A percentile compares a stretch with the other conserved stretches of the same genome.
Conservation (phyloP, 2,888 invertebrate species). For the Heteromyza rotundicornis region DNA sequence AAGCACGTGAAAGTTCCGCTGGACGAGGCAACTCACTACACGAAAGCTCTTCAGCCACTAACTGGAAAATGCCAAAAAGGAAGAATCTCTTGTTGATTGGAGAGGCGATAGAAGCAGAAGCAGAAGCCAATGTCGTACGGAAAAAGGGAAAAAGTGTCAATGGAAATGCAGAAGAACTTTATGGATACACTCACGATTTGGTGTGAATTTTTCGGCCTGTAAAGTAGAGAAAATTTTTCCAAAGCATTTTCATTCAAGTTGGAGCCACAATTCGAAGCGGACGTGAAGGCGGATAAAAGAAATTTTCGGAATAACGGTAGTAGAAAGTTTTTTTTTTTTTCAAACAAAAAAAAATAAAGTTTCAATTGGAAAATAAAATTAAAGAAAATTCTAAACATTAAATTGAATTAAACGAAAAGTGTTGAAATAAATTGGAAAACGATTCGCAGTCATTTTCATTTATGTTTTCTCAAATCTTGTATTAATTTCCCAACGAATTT, state of each 20-base stretch:
- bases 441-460: too few species aligned
- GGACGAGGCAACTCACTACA: conserved; percentile 12
- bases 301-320: neutral
- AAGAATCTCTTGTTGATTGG: conserved; percentile 1
- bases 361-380: too few species aligned
- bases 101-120: neutral
- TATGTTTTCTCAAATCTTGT: too few species aligned
- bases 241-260: conserved; percentile 50
- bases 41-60: conserved; percentile 8
- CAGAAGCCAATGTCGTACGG: too few species aligned
- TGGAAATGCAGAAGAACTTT: conserved; percentile 43
- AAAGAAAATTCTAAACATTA: too few species aligned
- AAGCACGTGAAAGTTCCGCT: conserved; percentile 6
- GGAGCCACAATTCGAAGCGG: conserved; percentile 49
- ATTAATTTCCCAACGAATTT: too few species aligned
- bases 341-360: too few species aligned
- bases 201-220: neutral
- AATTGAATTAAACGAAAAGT: too few species aligned
- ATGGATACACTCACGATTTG: conserved; percentile 34
- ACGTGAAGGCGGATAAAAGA: conserved; percentile 28
- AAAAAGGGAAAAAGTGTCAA: conserved; percentile 47
- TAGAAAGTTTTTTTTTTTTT: neutral
- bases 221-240: conserved; percentile 29
- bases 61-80: conserved; percentile 14
- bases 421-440: too few species aligned